Evolutionary conservation across 2,797 vertebrate species (phyloP).

Genomic region (Fringilla coelebs): DNA sequence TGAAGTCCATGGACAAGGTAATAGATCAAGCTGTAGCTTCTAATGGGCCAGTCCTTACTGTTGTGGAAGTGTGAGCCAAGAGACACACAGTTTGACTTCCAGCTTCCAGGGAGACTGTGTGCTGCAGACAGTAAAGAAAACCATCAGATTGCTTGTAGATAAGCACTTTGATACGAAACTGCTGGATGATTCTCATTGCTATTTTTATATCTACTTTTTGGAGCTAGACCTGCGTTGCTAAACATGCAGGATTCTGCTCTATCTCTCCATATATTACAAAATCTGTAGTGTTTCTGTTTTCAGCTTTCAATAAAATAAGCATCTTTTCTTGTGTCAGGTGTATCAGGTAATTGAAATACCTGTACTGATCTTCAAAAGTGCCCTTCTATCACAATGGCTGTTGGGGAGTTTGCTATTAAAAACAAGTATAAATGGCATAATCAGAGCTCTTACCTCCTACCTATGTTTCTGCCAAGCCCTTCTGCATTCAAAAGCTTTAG

Average conservation of each 20-base stretch:
- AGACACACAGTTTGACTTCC: not conserved
- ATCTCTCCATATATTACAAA: not conserved
- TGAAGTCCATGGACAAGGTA: not conserved
- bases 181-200: not conserved
- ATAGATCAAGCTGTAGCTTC: not conserved
- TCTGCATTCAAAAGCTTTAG: not conserved
- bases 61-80: not conserved
- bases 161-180: not conserved
- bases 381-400: not conserved
- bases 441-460: not conserved
- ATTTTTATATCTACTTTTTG: not conserved
- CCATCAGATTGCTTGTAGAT: rapidly evolving
- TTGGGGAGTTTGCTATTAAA: not conserved
- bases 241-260: not conserved
- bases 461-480: not conserved
- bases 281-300: not conserved
- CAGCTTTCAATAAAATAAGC: not conserved
- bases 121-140: not conserved
- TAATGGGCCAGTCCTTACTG: not conserved
- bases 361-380: not conserved
- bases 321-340: not conserved
- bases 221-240: not conserved
- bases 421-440: not conserved
- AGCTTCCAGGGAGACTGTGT: not conserved
- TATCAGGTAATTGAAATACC: not conserved